phyloP scores from a whole-genome alignment of 2,888 invertebrate genomes.

The Pachliopta kotzebuea region DNA sequence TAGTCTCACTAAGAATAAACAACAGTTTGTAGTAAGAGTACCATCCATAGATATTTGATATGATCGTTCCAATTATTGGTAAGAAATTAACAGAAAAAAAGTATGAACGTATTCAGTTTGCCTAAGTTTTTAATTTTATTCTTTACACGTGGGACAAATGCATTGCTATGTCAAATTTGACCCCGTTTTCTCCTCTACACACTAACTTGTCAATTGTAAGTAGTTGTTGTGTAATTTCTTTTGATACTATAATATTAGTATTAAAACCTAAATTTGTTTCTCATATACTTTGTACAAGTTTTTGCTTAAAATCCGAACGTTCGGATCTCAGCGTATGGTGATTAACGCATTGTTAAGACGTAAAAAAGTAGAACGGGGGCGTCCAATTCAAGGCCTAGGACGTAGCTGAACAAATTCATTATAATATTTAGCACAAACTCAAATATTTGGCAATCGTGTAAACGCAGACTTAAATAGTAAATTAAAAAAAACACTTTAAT shows the following conservation, averaged over 20 bases:
- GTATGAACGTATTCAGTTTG: conserved; percentile 37
- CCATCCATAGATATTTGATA: background rate
- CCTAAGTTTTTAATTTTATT: conserved; percentile 58
- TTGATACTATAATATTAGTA: conserved; percentile 17
- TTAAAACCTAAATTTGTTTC: background rate
- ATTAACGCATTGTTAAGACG: conserved; percentile 71
- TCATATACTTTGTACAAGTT: background rate
- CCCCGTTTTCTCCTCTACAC: conserved; percentile 54
- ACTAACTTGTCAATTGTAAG: conserved; percentile 34
- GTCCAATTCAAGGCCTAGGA: conserved; percentile 67
- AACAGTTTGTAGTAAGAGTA: background rate
- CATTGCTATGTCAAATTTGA: conserved; percentile 71
- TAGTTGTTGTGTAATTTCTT: conserved; percentile 32
- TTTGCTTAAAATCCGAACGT: conserved; percentile 20
- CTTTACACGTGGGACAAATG: conserved; percentile 70
- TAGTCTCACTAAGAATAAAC: too few relatives aligned
- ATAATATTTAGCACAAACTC: conserved; percentile 37
- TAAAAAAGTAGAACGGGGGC: conserved; percentile 75
- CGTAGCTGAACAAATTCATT: conserved; percentile 65
- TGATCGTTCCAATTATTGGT: background rate
- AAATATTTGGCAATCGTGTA: conserved; percentile 25
- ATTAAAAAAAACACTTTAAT: background rate
- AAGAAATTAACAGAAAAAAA: background rate
- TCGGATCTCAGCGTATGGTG: conserved; percentile 47
- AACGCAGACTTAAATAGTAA: background rate